Base-by-base conservation (phyloP, 35 echinoderm and acorn worm genomes). In the Holothuria glaberrima region DNA sequence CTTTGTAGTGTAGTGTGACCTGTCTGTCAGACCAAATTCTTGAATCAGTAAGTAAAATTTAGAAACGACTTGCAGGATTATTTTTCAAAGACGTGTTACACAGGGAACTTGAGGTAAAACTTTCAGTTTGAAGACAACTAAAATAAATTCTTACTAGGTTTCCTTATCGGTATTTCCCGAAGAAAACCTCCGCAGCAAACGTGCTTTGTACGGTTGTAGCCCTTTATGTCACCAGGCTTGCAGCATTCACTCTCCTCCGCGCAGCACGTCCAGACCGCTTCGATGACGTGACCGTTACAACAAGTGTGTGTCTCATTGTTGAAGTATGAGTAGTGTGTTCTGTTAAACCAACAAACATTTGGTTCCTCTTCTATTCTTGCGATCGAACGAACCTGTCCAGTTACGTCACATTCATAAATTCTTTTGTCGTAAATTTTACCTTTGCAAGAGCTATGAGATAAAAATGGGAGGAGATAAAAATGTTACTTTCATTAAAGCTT, bases 221-320 rank as follows among this genome's bases (percentile, higher is more conserved):
- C 79, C 27, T 59, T 16, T n/a, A 82, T 21, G 17, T 16, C 48
- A 50, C 48, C 48, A 2, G 41, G 48, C 5, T 14, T 21, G 48
- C 79, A 82, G 22, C 79, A 82, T 2, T 82, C 79, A 24, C 48
- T 57, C 12, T 36, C 44, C 4, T 82, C 79, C 7, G 25, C 25
- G 48, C 79, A 82, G 48, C 79, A 82, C 7, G 79, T 82, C 36
- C 26, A 48, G 57, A 59, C 22, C 7, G 21, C 48, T 10, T 27
- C 14, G 21, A 82, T 82, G 21, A 82, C 20, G 13, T 57, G 24
- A n/a, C 79, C 79, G 31, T 59, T 29, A 33, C 79, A 82, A 82
- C 79, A 82, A 50, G 25, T 82, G 79, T 16, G 21, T 28, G 2
- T 56, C 12, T 56, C 12, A 2, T 33, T 60, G 27, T 82, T 82